Evolutionary conservation across 2,888 invertebrate species (phyloP), one percentile per base, ranked within the genome.

Genomic region (Ethmia dodecea): DNA sequence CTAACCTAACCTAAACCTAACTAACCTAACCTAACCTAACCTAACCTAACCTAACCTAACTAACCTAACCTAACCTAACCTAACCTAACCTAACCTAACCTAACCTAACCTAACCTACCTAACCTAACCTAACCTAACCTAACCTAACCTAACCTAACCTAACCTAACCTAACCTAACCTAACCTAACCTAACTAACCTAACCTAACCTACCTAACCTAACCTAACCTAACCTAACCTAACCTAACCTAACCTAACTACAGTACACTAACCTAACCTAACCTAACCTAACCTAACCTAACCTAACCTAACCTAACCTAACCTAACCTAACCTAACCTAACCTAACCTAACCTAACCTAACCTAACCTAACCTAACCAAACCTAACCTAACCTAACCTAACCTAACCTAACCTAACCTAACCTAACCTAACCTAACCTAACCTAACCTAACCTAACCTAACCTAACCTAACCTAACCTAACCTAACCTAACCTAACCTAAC

Each of bases 271-370:
- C 43, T 44, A 40, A 44, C 44, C 42, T 42, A 36, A 37, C 37
- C 37, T 36, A 39, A 39, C 35, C 38, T 40, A 42, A 35, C 37
- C 34, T 35, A 39, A 40, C 40, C 35, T 42, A 33, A 38, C 45
- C 38, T 40, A 45, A 34, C 42, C 38, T 37, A 37, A 39, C 41
- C 35, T 38, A 41, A 41, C 41, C 41, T 37, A 41, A 44, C 44
- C 41, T 44, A 44, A 44, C 44, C 41, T 40, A 43, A 43, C 44
- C 44, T 44, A 44, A 44, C 44, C 44, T 44, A 44, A 44, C 41
- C 49, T 48, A 49, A 45, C 47, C 47, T 48, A 47, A 47, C 47
- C 50, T 45, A 46, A 47, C 46, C 49, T 39, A 39, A 41, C 32
- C 45, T 43, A 48, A 43, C 40, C 37, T 40, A 43, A 45, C 45